Evolutionary conservation across 2,113 vertebrate genomes (phyloP).

Genomic region (Athene noctua): DNA sequence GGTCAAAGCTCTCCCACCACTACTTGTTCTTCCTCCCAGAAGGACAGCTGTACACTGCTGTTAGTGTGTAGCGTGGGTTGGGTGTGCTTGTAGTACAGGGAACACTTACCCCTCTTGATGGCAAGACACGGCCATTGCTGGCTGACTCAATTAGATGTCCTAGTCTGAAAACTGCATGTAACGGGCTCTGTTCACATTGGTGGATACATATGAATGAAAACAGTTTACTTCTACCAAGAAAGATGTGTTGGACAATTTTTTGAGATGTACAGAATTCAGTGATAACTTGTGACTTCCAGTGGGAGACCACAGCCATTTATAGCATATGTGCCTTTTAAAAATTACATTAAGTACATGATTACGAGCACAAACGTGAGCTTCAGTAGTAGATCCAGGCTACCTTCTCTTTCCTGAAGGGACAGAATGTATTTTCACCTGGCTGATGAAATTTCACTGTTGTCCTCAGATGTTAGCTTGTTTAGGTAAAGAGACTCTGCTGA

Average conservation of each 20-base stretch:
- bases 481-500: background rate
- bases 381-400: background rate
- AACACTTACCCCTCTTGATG: background rate
- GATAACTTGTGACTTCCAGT: background rate
- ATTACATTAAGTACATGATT: background rate
- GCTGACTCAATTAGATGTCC: background rate
- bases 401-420: background rate
- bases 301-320: background rate
- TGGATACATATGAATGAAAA: background rate
- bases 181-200: background rate
- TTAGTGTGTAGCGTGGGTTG: fast-evolving
- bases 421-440: background rate
- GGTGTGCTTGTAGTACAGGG: no score
- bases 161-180: background rate
- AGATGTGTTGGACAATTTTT: background rate
- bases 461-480: background rate
- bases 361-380: background rate
- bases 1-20: background rate
- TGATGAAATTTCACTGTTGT: background rate
- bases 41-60: background rate
- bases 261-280: background rate
- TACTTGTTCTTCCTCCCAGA: background rate
- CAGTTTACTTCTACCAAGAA: fast-evolving
- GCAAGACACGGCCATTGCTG: background rate
- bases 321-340: background rate